Percentiles rank a stretch among this genome's conserved stretches.
Evolutionary conservation across 2,888 invertebrate species (phyloP).

Genomic region (Tridacna crocea): DNA sequence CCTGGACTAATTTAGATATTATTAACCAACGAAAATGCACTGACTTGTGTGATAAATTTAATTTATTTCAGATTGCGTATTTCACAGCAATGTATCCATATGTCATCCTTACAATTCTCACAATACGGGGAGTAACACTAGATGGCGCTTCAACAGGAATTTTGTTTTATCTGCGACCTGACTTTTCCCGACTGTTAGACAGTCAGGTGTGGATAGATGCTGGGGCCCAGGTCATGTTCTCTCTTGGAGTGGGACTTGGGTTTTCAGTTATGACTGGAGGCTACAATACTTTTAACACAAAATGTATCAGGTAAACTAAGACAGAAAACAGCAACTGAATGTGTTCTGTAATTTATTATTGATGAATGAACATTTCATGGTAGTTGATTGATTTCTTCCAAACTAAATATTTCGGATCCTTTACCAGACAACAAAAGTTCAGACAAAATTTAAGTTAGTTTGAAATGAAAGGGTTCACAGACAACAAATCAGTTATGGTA

Average conservation of each 20-base stretch:
- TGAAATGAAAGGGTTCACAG: no score
- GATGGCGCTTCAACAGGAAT: constrained; percentile 89
- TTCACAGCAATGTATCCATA: constrained; percentile 71
- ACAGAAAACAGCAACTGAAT: no score
- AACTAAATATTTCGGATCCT: no score
- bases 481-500: no score
- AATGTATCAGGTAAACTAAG: constrained; percentile 27
- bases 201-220: constrained; percentile 82
- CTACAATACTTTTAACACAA: constrained; percentile 40
- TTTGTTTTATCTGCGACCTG: constrained; percentile 89
- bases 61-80: constrained; percentile 67
- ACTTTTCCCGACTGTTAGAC: constrained; percentile 88
- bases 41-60: no score
- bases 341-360: no score
- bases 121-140: constrained; percentile 69
- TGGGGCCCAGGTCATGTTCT: constrained; percentile 44
- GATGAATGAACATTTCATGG: no score
- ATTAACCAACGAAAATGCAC: no score
- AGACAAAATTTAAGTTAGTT: no score
- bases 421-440: no score
- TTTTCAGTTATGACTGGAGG: constrained; percentile 41
- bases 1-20: no score
- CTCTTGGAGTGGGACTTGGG: constrained; percentile 42
- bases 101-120: constrained; percentile 61
- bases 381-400: no score